These are phyloP conservation scores for Actinernus sp. DNA, from an alignment of 92 coral and sea anemone species.

Conservation along the genomic window DNA sequence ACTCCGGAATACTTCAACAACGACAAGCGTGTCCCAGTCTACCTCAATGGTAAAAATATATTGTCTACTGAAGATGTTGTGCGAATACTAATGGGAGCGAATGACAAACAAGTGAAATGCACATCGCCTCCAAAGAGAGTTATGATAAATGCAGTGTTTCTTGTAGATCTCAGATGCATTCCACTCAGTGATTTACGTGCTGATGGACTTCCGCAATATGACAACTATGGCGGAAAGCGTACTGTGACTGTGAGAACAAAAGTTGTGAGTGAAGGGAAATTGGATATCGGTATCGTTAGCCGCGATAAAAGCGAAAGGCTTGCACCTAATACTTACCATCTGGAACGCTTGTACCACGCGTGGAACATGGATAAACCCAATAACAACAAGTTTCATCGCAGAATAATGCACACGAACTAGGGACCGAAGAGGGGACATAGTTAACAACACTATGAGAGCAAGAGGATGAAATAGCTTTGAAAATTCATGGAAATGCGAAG, in stretches of 20 bases:
- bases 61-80: not conserved
- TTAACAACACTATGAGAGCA: constrained; percentile 19
- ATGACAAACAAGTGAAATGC: not conserved
- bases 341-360: constrained; percentile 39
- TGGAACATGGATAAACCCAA: constrained; percentile 12
- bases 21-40: too few relatives aligned
- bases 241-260: constrained; percentile 6
- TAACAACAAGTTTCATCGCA: constrained; percentile 25
- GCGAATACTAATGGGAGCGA: not conserved
- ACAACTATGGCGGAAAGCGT: constrained; percentile 20
- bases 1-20: too few relatives aligned
- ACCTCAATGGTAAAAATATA: not conserved
- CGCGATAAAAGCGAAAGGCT: not conserved
- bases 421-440: constrained; percentile 12
- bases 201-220: constrained; percentile 44
- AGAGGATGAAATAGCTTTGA: constrained; percentile 4
- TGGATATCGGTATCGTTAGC: too few relatives aligned
- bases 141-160: constrained; percentile 14
- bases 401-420: constrained; percentile 29
- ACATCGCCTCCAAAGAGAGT: not conserved
- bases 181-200: constrained; percentile 19
- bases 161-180: constrained; percentile 10
- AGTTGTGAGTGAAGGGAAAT: too few relatives aligned
- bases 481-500: constrained; percentile 6
- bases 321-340: not conserved